Base-by-base conservation (phyloP, 2,888 invertebrate genomes). In the Trachelus tabidus region DNA sequence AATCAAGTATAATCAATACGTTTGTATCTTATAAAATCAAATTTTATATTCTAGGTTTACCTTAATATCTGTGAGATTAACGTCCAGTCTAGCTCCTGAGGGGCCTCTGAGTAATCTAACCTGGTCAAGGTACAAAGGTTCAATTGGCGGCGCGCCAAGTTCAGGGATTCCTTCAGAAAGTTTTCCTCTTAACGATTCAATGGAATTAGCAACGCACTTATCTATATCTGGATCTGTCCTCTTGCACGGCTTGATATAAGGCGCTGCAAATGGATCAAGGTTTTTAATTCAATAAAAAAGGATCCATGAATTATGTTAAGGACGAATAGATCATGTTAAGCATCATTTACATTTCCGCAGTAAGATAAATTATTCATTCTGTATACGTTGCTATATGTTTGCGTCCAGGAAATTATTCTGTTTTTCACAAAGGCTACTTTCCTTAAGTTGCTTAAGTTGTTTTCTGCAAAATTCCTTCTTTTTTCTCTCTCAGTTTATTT, bases 161-260 rank as follows among this genome's bases (percentile, higher is more conserved):
- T 95, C 95, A 0, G 94, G 94, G 78, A 95, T 95, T 73, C 95
- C 95, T 87, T 92, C 90, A 12, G 92, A 92, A 83, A 95, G 92
- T 87, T 94, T 94, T 0, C 93, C 93, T 79, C 94, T 92, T 3
- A 95, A 89, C 76, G 93, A 91, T 77, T 94, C 94, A 33, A 95
- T 93, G 0, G 95, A 93, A 82, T 94, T 93, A 82, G 92, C 93
- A 83, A 95, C 94, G 88, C 95, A 95, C 83, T 92, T 93, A 85
- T 94, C 92, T 78, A 95, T 93, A 75, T 94, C 92, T 0, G 95
- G 94, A 86, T 95, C 94, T 81, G 92, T 92, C 83, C 94, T 93
- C 86, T 93, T 93, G 88, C 95, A 95, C 73, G 94, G 91, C 87
- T 94, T 94, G 82, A 95, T 94, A 90, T 94, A 95, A 23, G 94